Evolutionary conservation across 1,140 invertebrate genomes (phyloP).

Genomic region (Pemphigus obesinymphae): DNA sequence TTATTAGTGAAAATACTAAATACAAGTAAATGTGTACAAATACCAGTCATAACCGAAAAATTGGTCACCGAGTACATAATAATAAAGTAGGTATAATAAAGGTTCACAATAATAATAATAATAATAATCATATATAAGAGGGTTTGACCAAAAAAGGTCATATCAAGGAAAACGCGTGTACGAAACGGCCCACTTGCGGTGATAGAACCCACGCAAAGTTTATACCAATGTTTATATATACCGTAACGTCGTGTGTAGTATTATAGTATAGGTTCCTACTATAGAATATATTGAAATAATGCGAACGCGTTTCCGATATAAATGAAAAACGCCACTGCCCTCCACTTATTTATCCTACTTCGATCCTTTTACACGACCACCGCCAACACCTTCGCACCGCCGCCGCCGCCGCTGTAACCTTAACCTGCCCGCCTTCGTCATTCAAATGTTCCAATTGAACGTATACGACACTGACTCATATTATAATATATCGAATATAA

Average conservation of each 20-base stretch:
- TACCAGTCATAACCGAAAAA: not conserved
- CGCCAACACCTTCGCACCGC: not conserved
- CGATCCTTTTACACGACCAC: not conserved
- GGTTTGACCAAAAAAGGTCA: constrained; percentile 25
- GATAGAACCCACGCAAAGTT: not conserved
- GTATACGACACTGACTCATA: not conserved
- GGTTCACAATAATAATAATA: not conserved
- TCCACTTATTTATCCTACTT: not conserved
- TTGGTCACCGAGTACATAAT: not conserved
- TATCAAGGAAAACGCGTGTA: constrained; percentile 5
- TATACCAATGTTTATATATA: not conserved
- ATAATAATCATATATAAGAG: not conserved
- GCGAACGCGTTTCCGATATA: constrained; percentile 8
- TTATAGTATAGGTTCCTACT: not conserved
- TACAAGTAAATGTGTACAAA: too few relatives aligned
- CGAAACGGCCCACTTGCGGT: not conserved
- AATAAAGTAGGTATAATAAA: not conserved
- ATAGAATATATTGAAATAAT: not conserved
- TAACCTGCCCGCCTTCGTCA: not conserved
- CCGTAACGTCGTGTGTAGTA: not conserved
- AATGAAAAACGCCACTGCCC: constrained; percentile 1
- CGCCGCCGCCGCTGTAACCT: not conserved
- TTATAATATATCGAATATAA: not conserved
- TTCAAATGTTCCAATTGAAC: not conserved
- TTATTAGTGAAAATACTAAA: not conserved